Base-by-base conservation (phyloP, 2,797 vertebrate genomes). In the Oryzias sinensis region DNA sequence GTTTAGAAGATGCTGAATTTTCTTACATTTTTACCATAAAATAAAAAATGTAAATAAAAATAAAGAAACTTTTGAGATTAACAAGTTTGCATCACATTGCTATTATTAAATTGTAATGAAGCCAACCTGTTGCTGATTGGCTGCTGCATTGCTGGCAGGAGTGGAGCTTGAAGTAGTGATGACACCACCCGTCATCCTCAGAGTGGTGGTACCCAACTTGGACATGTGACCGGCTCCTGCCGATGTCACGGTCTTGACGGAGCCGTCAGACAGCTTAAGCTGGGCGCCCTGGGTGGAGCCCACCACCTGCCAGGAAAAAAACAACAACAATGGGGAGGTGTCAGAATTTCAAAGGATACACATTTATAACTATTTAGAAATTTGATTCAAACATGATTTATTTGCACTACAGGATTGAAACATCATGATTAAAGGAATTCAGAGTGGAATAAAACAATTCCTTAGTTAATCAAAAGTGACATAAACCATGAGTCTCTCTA, bases 161-260 rank as follows among this genome's bases (percentile, higher is more conserved):
- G 92, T 88, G 70, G 94, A 86, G 76, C 87, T 91, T 27, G 95
- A 85, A 0, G 96, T 85, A 2, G 97, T 97, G 88, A 98, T 97
- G 58, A 98, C 92, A 6, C 97, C 96, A 6, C 97, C 96, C 0
- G 96, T 92, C 47, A 98, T 95, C 73, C 97, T 93, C 65, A 98
- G 79, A 59, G 96, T 93, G 5, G 96, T 97, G 56, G 95, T 96
- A 59, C 96, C 95, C 0, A 96, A 93, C 74, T 98, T 98, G 56
- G 94, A 95, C 67, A 98, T 91, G 57, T 96, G 95, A 5, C 94
- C 90, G 0, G 94, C 88, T 20, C 89, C 82, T 0, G 94, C 91
- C 5, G 87, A 77, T 1, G 89, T 80, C 58, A 96, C 91, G 0
- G 95, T 93, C 85, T 97, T 98, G 17, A 97, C 81, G 1, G 95